Evolutionary conservation across 2,888 invertebrate genomes (phyloP), one percentile per base, ranked within the genome.

Genomic region (Eucera pruinosa): DNA sequence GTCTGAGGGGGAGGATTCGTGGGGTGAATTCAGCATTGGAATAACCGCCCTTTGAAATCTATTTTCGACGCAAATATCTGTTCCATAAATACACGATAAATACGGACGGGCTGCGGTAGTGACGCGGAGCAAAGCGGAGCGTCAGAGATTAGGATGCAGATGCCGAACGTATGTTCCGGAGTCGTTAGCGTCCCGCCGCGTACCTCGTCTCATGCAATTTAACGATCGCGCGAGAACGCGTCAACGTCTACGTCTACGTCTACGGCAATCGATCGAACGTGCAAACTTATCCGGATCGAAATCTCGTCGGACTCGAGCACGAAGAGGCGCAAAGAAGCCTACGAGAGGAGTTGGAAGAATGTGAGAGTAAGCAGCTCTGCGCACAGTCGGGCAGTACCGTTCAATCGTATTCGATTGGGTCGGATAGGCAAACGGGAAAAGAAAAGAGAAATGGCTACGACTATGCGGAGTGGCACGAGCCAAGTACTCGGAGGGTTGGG

Each of bases 391-490:
- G 33, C 7, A 23, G 30, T 57, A 23, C n/a, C n/a, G n/a, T n/a
- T n/a, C n/a, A n/a, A 18, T 15, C 25, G 43, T n/a, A 27, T 45
- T 20, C 41, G 27, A 27, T 41, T 41, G 30, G 18, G n/a, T n/a
- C n/a, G n/a, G n/a, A n/a, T n/a, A n/a, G n/a, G n/a, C n/a, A n/a
- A 9, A 58, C n/a, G 18, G 20, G 64, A 18, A 52, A 36, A n/a
- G n/a, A n/a, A n/a, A 66, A 57, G 5, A 11, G 61, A 60, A 67
- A 69, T 74, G 77, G 76, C 79, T 84, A 89, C 86, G 88, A 90
- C 90, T 90, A 90, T 90, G 89, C 76, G 58, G 65, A 74, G 83
- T 86, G 91, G 90, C 91, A 91, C 91, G 91, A 91, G 91, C 91
- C 91, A 89, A 88, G 83, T 88, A n/a, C n/a, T n/a, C n/a, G 70